Evolutionary conservation across 2,888 invertebrate genomes (phyloP).

Genomic region (Machimus atricapillus): DNA sequence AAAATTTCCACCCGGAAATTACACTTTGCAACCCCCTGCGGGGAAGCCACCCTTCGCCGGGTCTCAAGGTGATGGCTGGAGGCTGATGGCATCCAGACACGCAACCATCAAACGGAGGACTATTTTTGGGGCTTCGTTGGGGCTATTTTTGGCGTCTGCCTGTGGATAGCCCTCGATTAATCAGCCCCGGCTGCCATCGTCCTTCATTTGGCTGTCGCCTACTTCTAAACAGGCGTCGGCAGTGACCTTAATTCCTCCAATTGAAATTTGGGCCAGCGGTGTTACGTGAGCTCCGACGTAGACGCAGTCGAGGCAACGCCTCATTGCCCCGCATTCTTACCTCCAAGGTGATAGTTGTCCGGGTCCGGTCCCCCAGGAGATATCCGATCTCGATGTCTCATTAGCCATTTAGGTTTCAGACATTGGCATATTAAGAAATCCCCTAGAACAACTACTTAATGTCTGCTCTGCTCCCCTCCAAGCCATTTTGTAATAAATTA

Average conservation of each 20-base stretch:
- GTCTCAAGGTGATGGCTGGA: neutral
- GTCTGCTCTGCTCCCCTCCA: neutral
- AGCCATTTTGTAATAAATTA: neutral
- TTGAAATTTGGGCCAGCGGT: neutral
- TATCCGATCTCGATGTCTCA: neutral
- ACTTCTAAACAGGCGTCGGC: neutral
- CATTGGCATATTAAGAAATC: neutral
- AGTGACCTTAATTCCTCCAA: neutral
- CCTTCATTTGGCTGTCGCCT: neutral
- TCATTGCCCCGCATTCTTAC: neutral
- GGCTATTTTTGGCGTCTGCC: neutral
- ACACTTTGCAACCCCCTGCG: neutral
- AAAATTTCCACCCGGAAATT: neutral
- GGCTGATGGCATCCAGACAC: neutral
- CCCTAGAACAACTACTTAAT: neutral
- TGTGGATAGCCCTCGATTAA: neutral
- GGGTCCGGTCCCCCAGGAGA: neutral
- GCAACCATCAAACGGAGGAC: neutral
- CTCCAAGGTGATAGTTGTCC: neutral
- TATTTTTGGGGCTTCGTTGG: neutral
- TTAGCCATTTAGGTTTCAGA: neutral
- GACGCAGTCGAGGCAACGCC: neutral
- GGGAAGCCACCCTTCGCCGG: neutral
- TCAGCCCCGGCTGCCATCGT: neutral
- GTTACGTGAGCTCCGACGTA: neutral